These are phyloP conservation scores for Unio pictorum DNA, from an alignment of 2,888 invertebrate genomes.

Conservation along the genomic window DNA sequence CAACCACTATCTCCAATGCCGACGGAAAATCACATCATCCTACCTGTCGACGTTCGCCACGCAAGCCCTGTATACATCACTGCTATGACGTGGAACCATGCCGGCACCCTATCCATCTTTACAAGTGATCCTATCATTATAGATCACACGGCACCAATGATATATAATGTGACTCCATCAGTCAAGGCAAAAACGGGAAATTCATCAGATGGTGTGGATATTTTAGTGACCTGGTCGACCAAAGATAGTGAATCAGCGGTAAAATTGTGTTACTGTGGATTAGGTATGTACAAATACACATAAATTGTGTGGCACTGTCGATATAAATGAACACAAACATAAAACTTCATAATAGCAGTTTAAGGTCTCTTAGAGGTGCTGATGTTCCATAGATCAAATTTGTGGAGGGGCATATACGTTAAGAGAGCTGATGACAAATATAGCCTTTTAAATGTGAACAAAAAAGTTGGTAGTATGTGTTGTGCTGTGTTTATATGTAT, in stretches of 20 bases:
- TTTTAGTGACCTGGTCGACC: constrained; percentile 3
- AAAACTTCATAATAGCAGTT: too few species aligned
- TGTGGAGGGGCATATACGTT: too few species aligned
- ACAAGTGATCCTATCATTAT: constrained; percentile 19
- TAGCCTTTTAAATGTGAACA: too few species aligned
- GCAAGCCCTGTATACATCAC: constrained; percentile 31
- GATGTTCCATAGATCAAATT: too few species aligned
- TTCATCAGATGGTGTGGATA: not conserved
- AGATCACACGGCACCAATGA: constrained; percentile 37
- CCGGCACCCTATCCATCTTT: constrained; percentile 33
- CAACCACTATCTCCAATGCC: too few species aligned
- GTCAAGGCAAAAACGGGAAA: not conserved
- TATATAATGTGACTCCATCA: constrained; percentile 7
- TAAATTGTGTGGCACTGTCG: too few species aligned
- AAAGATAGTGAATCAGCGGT: constrained; percentile 5
- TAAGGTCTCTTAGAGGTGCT: too few species aligned
- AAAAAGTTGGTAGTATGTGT: too few species aligned
- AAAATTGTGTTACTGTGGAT: constrained; percentile 4
- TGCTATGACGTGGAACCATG: constrained; percentile 35
- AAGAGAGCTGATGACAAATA: too few species aligned
- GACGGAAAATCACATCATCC: too few species aligned
- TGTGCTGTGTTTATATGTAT: too few species aligned
- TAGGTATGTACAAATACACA: constrained; percentile 3
- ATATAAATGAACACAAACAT: too few species aligned
- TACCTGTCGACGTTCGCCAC: constrained; percentile 19